Evolutionary conservation across 2,888 invertebrate species (phyloP).

Genomic region (Heterodera filipjevi): DNA sequence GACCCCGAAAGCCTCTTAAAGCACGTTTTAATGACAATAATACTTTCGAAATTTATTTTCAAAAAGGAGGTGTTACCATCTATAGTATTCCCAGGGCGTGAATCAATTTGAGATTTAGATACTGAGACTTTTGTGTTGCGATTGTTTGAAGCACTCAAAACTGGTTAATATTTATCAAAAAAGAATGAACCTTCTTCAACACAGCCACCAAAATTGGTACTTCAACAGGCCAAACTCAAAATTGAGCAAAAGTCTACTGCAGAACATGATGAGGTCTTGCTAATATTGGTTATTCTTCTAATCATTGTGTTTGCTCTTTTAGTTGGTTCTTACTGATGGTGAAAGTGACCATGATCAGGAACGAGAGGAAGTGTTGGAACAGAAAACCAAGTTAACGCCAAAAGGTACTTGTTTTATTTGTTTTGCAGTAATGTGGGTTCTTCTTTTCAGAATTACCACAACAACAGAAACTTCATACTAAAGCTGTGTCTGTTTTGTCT

Average conservation of each 20-base stretch:
- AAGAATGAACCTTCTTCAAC: background rate
- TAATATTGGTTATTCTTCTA: background rate
- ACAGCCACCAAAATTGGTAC: background rate
- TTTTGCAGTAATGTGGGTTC: too few relatives aligned
- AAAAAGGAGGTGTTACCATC: too few relatives aligned
- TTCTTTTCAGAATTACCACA: background rate
- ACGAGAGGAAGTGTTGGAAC: background rate
- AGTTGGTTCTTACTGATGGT: conserved; percentile 26
- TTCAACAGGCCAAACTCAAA: background rate
- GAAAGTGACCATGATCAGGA: conserved; percentile 11
- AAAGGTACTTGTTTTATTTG: background rate
- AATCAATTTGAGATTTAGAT: conserved; percentile 22
- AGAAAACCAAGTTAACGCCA: background rate
- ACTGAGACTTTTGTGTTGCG: conserved; percentile 16
- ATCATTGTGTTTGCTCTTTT: background rate
- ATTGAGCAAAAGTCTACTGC: conserved; percentile 3
- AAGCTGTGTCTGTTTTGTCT: conserved; percentile 9
- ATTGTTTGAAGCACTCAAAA: conserved; percentile 15
- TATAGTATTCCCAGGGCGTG: too few relatives aligned
- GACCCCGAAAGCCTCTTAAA: too few relatives aligned
- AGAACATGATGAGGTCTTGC: conserved; percentile 25
- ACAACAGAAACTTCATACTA: background rate
- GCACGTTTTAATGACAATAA: too few relatives aligned
- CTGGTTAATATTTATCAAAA: background rate
- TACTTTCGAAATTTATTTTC: too few relatives aligned